phyloP scores from a whole-genome alignment of 2,888 invertebrate genomes.

The Cantharis rustica region DNA sequence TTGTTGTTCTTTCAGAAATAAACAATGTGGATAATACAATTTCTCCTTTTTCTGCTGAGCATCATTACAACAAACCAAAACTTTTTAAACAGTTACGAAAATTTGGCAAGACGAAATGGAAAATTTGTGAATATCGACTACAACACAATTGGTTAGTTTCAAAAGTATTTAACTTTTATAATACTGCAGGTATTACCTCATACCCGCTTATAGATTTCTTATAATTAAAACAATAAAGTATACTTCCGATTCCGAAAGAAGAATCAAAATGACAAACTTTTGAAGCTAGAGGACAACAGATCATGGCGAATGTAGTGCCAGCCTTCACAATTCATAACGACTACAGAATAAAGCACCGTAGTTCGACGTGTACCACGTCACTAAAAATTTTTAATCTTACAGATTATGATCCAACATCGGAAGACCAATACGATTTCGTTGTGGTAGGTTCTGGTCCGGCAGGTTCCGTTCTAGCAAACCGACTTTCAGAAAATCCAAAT shows the following conservation, averaged over 20 bases:
- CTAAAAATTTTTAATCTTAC: not conserved
- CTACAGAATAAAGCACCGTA: too few species aligned
- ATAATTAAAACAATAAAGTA: too few species aligned
- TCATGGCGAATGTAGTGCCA: too few species aligned
- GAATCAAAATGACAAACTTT: too few species aligned
- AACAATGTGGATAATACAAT: not conserved
- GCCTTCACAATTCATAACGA: too few species aligned
- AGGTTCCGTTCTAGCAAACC: slow-evolving; percentile 72
- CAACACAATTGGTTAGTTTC: not conserved
- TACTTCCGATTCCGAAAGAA: too few species aligned
- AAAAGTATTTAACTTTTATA: not conserved
- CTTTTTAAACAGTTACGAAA: not conserved
- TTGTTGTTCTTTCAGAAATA: not conserved
- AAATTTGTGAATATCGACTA: not conserved
- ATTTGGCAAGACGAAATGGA: not conserved
- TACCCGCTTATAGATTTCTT: too few species aligned
- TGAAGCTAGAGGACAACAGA: too few species aligned
- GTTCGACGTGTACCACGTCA: too few species aligned
- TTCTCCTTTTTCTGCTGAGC: not conserved
- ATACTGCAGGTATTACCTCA: too few species aligned
- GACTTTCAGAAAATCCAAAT: slow-evolving; percentile 66
- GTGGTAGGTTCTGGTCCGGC: slow-evolving; percentile 73
- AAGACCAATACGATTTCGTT: slow-evolving; percentile 65
- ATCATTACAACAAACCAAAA: not conserved
- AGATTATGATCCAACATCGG: not conserved